Evolutionary conservation across 2,113 vertebrate genomes (phyloP), one percentile per base, ranked within the genome.

Genomic region (Neodontobutis hainanensis): DNA sequence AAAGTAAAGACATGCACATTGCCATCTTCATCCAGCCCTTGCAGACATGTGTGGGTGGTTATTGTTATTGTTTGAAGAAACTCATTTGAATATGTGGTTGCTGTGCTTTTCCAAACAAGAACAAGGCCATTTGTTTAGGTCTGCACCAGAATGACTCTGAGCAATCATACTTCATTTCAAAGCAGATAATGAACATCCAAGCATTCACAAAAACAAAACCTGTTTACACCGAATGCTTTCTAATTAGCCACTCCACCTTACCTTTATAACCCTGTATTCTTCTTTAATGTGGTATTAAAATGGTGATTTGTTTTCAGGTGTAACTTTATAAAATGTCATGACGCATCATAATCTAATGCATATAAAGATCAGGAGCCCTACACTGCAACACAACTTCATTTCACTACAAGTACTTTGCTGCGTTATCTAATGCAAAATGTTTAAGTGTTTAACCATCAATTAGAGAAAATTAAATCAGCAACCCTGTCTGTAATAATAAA

Each of bases 41-140:
- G 1, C 55, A 71, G 74, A 70, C 64, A 47, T 5, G 60, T 46
- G 82, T 82, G 76, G 81, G 81, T 40, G 81, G 65, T 65, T 70
- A 57, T 73, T 75, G 66, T 68, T 58, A 42, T 58, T 77, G 48
- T 71, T 76, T 79, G 57, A 78, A 52, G 42, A 15, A 60, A 65
- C 69, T 67, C n/a, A 71, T 68, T 57, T 70, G 66, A 80, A 81
- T 80, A 65, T 40, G 55, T 0, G 34, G 76, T 55, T 62, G 38
- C 58, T 34, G 43, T 73, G 71, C 49, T 65, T 72, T 2, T 68
- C 65, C 61, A 75, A 69, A 80, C 67, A 75, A 71, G 42, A 63
- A 67, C 68, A 42, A 36, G 36, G 15, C 32, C 16, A 56, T 78
- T 64, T 65, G 67, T 65, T 67, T 80, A 65, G 47, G 27, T 49